A percentile compares a stretch with the other conserved stretches of the same genome.
These are phyloP conservation scores for Chelmon rostratus DNA, from an alignment of 2,797 vertebrate genomes.

Conservation along the genomic window DNA sequence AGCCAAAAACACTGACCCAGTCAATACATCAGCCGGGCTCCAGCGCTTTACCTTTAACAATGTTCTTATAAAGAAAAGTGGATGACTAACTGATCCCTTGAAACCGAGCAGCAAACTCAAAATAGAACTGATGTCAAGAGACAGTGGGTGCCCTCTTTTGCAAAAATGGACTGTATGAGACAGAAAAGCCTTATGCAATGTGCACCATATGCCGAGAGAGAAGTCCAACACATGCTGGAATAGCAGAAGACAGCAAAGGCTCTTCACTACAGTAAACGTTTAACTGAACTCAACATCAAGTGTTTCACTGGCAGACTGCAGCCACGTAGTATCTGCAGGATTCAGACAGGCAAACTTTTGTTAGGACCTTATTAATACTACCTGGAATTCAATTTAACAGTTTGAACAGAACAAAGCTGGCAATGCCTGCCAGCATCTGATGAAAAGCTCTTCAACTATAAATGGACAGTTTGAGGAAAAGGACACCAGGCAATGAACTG, in stretches of 20 bases:
- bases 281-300: conserved; percentile 54
- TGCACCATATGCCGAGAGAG: conserved; percentile 47
- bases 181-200: conserved; percentile 15
- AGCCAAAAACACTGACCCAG: background rate
- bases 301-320: conserved; percentile 46
- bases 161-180: conserved; percentile 13
- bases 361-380: conserved; percentile 21
- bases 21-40: background rate
- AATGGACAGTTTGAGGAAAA: conserved; percentile 17
- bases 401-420: conserved; percentile 23
- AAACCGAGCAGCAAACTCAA: conserved; percentile 24
- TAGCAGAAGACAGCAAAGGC: conserved; percentile 10
- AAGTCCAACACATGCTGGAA: conserved; percentile 21
- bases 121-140: conserved; percentile 32
- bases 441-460: conserved; percentile 26
- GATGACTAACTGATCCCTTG: conserved; percentile 7
- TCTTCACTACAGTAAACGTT: conserved; percentile 16
- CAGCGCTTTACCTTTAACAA: background rate
- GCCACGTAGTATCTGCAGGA: conserved; percentile 4
- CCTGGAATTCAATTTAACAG: conserved; percentile 52
- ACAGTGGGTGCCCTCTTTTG: conserved; percentile 26
- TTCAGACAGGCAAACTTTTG: conserved; percentile 19
- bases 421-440: conserved; percentile 12
- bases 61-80: background rate
- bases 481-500: conserved; percentile 7